Conservation (phyloP, 2,888 invertebrate species). For the Sminthurides aquaticus region DNA sequence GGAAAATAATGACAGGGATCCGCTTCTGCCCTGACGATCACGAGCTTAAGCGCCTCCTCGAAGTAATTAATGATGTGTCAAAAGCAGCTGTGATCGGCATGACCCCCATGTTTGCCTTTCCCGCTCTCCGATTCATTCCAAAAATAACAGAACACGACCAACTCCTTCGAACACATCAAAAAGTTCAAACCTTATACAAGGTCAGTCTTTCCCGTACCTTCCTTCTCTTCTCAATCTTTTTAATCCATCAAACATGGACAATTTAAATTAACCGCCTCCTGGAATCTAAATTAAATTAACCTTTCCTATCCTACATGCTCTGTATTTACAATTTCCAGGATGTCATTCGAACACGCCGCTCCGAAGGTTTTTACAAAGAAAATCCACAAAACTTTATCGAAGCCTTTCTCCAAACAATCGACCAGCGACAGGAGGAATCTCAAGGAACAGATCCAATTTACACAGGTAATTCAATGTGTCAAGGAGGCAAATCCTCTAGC, state of each 20-base stretch:
- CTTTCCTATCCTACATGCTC: neutral
- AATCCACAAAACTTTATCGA: slow-evolving; percentile 33
- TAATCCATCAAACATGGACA: too few species aligned
- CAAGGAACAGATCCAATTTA: slow-evolving; percentile 28
- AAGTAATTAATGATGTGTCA: slow-evolving; percentile 19
- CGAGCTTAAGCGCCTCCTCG: slow-evolving; percentile 16
- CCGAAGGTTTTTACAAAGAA: slow-evolving; percentile 5
- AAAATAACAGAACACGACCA: slow-evolving; percentile 17
- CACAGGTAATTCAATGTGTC: slow-evolving; percentile 34
- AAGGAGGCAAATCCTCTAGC: neutral
- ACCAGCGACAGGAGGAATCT: slow-evolving; percentile 27
- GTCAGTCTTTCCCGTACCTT: slow-evolving; percentile 13
- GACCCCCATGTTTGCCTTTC: slow-evolving; percentile 24
- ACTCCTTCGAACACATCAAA: slow-evolving; percentile 19
- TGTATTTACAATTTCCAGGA: neutral
- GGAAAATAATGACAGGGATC: slow-evolving; percentile 22
- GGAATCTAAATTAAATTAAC: too few species aligned
- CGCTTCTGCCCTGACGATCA: slow-evolving; percentile 18
- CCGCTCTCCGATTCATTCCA: slow-evolving; percentile 21
- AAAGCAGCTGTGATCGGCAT: slow-evolving; percentile 17
- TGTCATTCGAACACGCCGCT: slow-evolving; percentile 9
- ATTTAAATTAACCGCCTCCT: too few species aligned
- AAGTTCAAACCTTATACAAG: slow-evolving; percentile 21
- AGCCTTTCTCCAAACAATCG: slow-evolving; percentile 36
- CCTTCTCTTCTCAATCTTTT: too few species aligned